These are phyloP conservation scores for Indicator maculatus DNA, from an alignment of 2,113 vertebrate genomes.

Conservation along the genomic window DNA sequence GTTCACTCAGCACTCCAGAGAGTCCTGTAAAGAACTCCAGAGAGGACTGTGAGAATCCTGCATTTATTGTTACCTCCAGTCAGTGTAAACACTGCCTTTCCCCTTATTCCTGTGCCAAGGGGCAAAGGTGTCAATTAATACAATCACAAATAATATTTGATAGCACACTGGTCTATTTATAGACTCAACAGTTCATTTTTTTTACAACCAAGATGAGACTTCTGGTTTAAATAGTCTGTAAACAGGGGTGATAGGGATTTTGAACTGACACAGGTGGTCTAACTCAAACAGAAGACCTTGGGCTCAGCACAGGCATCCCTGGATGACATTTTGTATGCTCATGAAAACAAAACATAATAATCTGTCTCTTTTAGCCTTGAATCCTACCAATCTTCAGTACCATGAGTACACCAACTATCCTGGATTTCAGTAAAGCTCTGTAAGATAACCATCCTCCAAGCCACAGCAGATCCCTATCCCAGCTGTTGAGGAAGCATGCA, in stretches of 20 bases:
- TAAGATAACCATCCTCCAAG: neutral
- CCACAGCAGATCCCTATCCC: neutral
- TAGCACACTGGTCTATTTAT: neutral
- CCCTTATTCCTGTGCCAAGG: neutral
- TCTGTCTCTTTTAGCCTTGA: neutral
- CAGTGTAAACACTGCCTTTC: slow-evolving; percentile 5
- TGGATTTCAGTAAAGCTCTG: neutral
- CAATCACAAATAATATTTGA: slow-evolving; percentile 13
- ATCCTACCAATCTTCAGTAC: neutral
- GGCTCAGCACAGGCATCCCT: neutral
- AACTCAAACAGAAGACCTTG: neutral
- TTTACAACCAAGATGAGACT: neutral
- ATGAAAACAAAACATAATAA: neutral
- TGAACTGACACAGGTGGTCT: neutral
- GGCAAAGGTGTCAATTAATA: neutral
- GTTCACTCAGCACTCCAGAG: neutral
- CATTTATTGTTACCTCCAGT: neutral
- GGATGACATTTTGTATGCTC: neutral
- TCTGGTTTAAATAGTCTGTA: neutral
- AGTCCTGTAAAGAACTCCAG: slow-evolving; percentile 16
- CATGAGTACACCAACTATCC: neutral
- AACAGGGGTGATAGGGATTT: neutral
- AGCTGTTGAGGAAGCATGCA: neutral
- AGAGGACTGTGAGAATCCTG: neutral
- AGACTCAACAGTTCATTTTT: neutral